Evolutionary conservation across 53 echinoderm and acorn worm species (phyloP).

Genomic region (Luidia sarsii): DNA sequence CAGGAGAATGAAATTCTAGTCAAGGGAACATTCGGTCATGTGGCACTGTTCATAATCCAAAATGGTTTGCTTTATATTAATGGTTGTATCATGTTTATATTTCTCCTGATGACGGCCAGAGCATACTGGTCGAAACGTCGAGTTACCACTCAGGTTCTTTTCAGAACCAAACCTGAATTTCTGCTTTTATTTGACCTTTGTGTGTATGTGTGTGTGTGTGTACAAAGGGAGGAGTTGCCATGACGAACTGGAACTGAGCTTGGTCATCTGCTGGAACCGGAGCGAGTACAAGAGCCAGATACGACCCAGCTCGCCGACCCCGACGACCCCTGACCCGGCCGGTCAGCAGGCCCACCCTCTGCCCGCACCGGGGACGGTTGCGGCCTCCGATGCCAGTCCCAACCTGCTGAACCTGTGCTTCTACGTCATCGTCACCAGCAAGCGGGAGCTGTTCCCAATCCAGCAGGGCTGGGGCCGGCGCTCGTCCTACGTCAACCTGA

Average conservation of each 20-base stretch:
- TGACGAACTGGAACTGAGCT: slow-evolving; percentile 60
- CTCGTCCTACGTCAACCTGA: background rate
- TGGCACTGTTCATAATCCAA: no score
- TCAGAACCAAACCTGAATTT: no score
- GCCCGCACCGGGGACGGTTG: background rate
- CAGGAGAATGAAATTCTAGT: no score
- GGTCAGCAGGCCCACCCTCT: no score
- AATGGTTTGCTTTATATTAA: no score
- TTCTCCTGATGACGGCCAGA: no score
- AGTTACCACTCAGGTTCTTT: no score
- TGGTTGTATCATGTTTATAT: no score
- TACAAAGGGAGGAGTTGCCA: slow-evolving; percentile 18
- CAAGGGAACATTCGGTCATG: no score
- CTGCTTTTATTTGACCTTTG: no score
- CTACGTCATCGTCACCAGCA: slow-evolving; percentile 87
- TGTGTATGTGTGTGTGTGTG: no score
- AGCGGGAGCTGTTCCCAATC: slow-evolving; percentile 73
- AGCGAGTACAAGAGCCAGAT: slow-evolving; percentile 66
- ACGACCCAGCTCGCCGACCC: slow-evolving; percentile 70
- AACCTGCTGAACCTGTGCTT: slow-evolving; percentile 88
- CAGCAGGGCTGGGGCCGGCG: slow-evolving; percentile 24
- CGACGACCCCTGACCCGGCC: slow-evolving; percentile 46
- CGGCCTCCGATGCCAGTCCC: slow-evolving; percentile 49
- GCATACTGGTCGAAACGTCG: no score
- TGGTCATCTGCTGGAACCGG: slow-evolving; percentile 76